Conservation (phyloP, 2,797 vertebrate genomes). For the Arnoldichthys spilopterus region DNA sequence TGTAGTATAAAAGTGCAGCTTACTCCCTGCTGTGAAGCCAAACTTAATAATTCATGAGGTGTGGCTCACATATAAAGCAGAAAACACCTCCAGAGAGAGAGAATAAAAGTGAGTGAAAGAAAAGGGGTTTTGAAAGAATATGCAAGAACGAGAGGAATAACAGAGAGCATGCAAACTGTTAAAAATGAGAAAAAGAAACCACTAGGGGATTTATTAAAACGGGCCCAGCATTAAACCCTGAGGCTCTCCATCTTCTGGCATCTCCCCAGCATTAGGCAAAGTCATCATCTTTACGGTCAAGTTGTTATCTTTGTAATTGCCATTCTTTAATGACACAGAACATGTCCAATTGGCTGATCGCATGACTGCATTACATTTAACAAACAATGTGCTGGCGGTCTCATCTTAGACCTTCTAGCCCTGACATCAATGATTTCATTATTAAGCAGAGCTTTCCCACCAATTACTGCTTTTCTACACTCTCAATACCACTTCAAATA, state of each 20-base stretch:
- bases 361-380: not conserved
- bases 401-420: not conserved
- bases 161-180: not conserved
- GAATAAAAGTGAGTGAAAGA: not conserved
- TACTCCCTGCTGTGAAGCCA: slow-evolving; percentile 4
- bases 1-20: slow-evolving; percentile 17
- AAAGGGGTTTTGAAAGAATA: slow-evolving; percentile 6
- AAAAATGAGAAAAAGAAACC: not conserved
- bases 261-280: not conserved
- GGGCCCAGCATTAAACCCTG: slow-evolving; percentile 4
- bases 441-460: not conserved
- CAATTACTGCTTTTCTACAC: not conserved
- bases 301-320: not conserved
- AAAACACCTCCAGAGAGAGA: slow-evolving; percentile 1
- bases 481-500: slow-evolving; percentile 15
- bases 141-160: not conserved
- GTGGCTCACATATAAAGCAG: slow-evolving; percentile 15
- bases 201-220: not conserved
- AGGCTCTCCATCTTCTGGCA: not conserved
- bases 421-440: not conserved
- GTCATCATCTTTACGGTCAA: not conserved
- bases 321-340: not conserved
- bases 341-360: not conserved
- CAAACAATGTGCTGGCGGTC: not conserved
- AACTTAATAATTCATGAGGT: slow-evolving; percentile 26